Conservation (phyloP, 2,888 invertebrate species). For the Priocnemis perturbator region DNA sequence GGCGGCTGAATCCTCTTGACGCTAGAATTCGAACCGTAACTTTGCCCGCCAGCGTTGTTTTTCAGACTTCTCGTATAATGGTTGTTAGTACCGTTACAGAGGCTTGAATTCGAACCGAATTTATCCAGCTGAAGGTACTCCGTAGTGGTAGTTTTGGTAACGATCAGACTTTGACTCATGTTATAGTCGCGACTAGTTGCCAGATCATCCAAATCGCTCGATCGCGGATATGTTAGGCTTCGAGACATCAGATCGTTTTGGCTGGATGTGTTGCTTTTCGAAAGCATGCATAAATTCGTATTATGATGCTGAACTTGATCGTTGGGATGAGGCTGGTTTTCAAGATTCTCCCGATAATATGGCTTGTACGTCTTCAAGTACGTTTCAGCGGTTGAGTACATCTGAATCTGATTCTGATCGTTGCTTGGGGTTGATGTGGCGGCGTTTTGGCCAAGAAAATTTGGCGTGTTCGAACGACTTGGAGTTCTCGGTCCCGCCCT, state of each 20-base stretch:
- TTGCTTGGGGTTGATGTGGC: constrained; percentile 12
- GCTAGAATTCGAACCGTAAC: constrained; percentile 62
- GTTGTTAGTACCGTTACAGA: constrained; percentile 45
- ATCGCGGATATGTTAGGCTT: constrained; percentile 63
- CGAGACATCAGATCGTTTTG: constrained; percentile 64
- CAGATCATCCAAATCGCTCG: constrained; percentile 59
- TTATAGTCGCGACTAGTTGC: constrained; percentile 64
- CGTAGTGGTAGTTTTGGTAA: constrained; percentile 71
- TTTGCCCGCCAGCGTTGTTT: constrained; percentile 33
- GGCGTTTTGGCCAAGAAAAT: constrained; percentile 39
- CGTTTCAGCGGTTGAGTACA: constrained; percentile 57
- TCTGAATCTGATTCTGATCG: constrained; percentile 39
- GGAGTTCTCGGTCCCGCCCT: constrained; percentile 69
- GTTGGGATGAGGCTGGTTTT: constrained; percentile 22
- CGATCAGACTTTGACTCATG: constrained; percentile 73
- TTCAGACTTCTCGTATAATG: constrained; percentile 24
- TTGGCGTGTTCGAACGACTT: constrained; percentile 61
- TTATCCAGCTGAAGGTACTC: constrained; percentile 70
- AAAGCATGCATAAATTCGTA: background rate
- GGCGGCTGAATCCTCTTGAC: constrained; percentile 73
- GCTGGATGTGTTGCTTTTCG: constrained; percentile 29
- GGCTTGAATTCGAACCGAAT: constrained; percentile 65
- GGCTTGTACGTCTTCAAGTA: constrained; percentile 60
- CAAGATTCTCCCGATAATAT: constrained; percentile 59
- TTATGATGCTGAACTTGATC: background rate